Percentiles rank a stretch among this genome's conserved stretches.
Conservation (phyloP, 2,888 invertebrate species). For the Barypeithes pellucidus region DNA sequence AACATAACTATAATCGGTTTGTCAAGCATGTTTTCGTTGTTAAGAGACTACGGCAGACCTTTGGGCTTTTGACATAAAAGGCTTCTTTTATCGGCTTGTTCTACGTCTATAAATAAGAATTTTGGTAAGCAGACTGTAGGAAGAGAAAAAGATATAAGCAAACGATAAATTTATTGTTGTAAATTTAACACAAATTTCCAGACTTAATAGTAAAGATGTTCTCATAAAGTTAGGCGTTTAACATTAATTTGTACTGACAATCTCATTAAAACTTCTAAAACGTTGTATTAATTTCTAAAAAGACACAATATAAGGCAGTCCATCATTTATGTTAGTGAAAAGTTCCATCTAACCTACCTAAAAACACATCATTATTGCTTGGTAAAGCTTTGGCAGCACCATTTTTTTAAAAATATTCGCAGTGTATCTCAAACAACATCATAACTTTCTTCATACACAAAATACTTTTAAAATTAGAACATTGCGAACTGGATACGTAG, state of each 20-base stretch:
- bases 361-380: constrained; percentile 12
- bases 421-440: neutral
- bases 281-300: neutral
- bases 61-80: too few species aligned
- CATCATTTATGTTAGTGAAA: constrained; percentile 12
- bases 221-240: constrained; percentile 10
- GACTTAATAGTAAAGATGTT: constrained; percentile 13
- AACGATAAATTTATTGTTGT: constrained; percentile 1
- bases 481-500: too few species aligned
- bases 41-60: too few species aligned
- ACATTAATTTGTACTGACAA: constrained; percentile 29
- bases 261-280: constrained; percentile 20
- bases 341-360: neutral
- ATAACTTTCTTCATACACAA: neutral
- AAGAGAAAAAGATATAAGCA: too few species aligned
- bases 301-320: constrained; percentile 20
- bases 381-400: constrained; percentile 23
- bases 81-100: too few species aligned
- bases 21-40: too few species aligned
- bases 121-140: too few species aligned
- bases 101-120: too few species aligned
- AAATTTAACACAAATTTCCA: neutral
- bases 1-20: too few species aligned
- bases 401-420: constrained; percentile 1
- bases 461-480: neutral